Percentiles rank a stretch among this genome's conserved stretches.
Evolutionary conservation across 1,140 invertebrate species (phyloP).

Genomic region (Zaprionus gabonicus): DNA sequence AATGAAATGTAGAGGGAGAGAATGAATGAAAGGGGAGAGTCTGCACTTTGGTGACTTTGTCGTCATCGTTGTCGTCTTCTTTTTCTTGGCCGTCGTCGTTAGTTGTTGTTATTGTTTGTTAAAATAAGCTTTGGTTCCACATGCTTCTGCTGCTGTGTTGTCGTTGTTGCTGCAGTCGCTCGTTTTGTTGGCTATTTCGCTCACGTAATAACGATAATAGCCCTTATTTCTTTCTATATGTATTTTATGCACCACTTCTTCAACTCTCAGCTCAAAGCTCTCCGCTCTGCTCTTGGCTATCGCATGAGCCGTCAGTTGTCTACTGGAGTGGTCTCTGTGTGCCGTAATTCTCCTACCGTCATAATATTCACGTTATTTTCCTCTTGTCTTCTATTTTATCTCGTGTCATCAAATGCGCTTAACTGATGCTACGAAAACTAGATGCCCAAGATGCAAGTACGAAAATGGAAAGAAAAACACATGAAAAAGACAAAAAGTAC

Average conservation of each 20-base stretch:
- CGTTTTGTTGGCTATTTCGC: constrained; percentile 55
- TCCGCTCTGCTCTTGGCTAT: not conserved
- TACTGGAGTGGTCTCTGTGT: constrained; percentile 16
- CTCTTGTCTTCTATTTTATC: constrained; percentile 11
- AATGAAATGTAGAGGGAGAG: not conserved
- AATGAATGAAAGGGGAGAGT: constrained; percentile 21
- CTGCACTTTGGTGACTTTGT: constrained; percentile 68
- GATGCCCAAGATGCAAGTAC: constrained; percentile 21
- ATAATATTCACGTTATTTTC: constrained; percentile 31
- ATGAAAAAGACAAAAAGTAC: constrained; percentile 41
- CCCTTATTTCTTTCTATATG: constrained; percentile 49
- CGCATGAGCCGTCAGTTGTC: not conserved
- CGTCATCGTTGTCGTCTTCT: constrained; percentile 38
- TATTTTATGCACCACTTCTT: constrained; percentile 36
- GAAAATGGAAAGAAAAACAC: constrained; percentile 61
- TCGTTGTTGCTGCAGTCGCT: constrained; percentile 26
- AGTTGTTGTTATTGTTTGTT: constrained; percentile 56
- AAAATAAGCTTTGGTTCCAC: constrained; percentile 51
- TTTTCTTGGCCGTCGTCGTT: constrained; percentile 24
- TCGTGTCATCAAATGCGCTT: constrained; percentile 59
- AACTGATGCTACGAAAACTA: constrained; percentile 50
- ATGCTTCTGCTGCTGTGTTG: constrained; percentile 11
- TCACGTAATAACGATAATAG: constrained; percentile 62
- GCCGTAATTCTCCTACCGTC: constrained; percentile 40
- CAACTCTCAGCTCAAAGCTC: not conserved